Conservation (phyloP, 2,797 vertebrate genomes). For the Zalophus californianus region DNA sequence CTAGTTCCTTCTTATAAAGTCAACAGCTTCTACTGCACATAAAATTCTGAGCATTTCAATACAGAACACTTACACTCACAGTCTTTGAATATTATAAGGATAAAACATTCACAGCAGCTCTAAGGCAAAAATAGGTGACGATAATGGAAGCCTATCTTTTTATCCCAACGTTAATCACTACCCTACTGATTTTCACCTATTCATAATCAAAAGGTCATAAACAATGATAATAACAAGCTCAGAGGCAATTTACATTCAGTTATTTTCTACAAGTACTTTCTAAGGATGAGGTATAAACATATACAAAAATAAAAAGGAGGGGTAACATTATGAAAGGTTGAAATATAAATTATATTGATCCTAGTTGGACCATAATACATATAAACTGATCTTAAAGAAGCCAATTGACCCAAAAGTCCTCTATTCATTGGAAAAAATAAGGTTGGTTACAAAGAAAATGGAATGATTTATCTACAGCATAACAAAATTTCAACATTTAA, state of each 20-base stretch:
- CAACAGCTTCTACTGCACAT: neutral
- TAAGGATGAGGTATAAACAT: conserved; percentile 26
- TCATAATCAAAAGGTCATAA: conserved; percentile 38
- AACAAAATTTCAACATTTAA: conserved; percentile 2
- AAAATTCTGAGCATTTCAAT: neutral
- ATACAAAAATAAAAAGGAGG: neutral
- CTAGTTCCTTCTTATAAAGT: neutral
- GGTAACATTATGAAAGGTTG: conserved; percentile 13
- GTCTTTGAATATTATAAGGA: neutral
- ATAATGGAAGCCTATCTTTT: neutral
- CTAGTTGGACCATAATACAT: neutral
- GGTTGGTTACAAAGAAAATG: neutral
- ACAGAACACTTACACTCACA: neutral
- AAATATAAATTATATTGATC: conserved; percentile 55
- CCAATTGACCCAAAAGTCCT: neutral
- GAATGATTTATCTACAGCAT: conserved; percentile 14
- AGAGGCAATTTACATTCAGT: conserved; percentile 48
- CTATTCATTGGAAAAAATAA: conserved; percentile 34
- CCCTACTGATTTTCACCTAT: conserved; percentile 23
- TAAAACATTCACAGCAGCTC: neutral
- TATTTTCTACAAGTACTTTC: conserved; percentile 33
- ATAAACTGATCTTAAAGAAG: conserved; percentile 32
- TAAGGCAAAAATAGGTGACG: conserved; percentile 5
- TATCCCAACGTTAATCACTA: neutral
- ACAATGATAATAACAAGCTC: conserved; percentile 38